Evolutionary conservation across 2,797 vertebrate genomes (phyloP).

Genomic region (Philypnodon macrostomus): DNA sequence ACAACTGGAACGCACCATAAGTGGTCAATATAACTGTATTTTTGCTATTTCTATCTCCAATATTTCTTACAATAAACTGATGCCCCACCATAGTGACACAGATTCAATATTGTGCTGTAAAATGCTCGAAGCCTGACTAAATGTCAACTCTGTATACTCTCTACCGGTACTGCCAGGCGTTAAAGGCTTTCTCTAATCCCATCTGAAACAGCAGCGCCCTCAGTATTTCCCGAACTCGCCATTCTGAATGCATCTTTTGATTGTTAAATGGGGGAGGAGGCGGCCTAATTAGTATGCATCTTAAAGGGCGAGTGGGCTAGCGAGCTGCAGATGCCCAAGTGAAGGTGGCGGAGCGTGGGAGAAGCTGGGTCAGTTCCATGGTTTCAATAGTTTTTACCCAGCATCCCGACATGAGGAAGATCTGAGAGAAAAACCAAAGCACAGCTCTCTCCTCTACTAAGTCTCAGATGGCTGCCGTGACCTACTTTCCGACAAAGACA

Average conservation of each 20-base stretch:
- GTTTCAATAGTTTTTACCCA: conserved; percentile 48
- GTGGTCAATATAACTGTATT: too few species aligned
- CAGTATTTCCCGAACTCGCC: conserved; percentile 50
- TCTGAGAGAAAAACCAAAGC: conserved; percentile 49
- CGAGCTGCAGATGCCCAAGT: conserved; percentile 57
- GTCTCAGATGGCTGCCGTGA: conserved; percentile 76
- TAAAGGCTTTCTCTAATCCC: conserved; percentile 51
- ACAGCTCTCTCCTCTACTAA: conserved; percentile 58
- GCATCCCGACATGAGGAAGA: conserved; percentile 44
- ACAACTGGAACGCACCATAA: too few species aligned
- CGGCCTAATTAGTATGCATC: conserved; percentile 76
- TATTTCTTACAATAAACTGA: too few species aligned
- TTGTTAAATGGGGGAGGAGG: conserved; percentile 57
- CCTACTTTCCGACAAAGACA: conserved; percentile 76
- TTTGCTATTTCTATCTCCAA: too few species aligned
- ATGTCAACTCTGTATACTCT: conserved; percentile 45
- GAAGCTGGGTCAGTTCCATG: conserved; percentile 66
- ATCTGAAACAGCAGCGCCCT: conserved; percentile 59
- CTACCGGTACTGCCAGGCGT: conserved; percentile 36
- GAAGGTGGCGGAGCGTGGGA: conserved; percentile 49
- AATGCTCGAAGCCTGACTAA: conserved; percentile 48
- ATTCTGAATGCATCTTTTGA: conserved; percentile 79
- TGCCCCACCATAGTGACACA: conserved; percentile 28
- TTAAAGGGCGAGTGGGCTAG: conserved; percentile 48
- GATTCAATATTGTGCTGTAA: conserved; percentile 44